These are phyloP conservation scores for Cercopithecus mona DNA, from an alignment of 2,113 vertebrate species.

Conservation along the genomic window DNA sequence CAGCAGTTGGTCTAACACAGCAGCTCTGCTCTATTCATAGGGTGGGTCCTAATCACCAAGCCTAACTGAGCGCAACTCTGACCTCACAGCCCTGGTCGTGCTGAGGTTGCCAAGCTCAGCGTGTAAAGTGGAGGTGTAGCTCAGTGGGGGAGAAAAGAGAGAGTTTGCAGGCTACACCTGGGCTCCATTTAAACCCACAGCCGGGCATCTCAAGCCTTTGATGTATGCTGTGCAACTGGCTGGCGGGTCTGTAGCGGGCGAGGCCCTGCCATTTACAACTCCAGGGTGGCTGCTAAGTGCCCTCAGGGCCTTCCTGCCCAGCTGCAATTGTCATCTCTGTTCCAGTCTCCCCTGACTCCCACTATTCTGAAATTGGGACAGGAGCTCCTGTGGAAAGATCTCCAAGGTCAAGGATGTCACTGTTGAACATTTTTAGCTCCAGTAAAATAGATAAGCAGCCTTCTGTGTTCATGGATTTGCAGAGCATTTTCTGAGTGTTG, in stretches of 20 bases:
- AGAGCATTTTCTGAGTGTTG: not conserved
- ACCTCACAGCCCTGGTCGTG: not conserved
- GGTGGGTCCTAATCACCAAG: not conserved
- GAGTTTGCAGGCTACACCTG: not conserved
- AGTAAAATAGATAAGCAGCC: not conserved
- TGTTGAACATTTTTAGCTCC: not conserved
- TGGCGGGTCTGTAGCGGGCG: not conserved
- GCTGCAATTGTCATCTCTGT: not conserved
- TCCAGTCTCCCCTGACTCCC: fast-evolving
- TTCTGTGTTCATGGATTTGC: not conserved
- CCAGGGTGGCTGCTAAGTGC: not conserved
- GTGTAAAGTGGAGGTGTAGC: not conserved
- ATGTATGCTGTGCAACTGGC: not conserved
- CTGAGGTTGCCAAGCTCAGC: not conserved
- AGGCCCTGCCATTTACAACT: not conserved
- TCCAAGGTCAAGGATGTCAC: not conserved
- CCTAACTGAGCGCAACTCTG: not conserved
- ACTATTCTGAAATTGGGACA: not conserved
- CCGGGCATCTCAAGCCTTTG: constrained; percentile 4
- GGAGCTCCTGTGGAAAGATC: not conserved
- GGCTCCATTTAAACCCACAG: not conserved
- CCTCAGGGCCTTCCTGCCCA: not conserved
- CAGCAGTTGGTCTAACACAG: not conserved
- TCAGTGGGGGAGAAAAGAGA: not conserved
- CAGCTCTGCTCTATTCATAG: not conserved